Evolutionary conservation across 2,888 invertebrate species (phyloP).

Genomic region (Ryuthela nishihirai): DNA sequence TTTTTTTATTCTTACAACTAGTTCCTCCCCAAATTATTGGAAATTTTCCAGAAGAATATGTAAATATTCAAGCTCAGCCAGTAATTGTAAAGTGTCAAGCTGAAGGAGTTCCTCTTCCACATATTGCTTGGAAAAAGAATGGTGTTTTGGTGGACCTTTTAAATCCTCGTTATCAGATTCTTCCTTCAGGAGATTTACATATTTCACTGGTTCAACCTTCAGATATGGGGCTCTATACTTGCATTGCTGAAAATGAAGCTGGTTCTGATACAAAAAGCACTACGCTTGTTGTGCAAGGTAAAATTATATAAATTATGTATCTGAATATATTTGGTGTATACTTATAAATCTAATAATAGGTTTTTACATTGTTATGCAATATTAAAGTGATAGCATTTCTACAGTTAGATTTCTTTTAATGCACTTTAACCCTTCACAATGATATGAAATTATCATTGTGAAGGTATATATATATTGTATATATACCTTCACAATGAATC

Average conservation of each 20-base stretch:
- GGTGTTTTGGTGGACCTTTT: constrained; percentile 14
- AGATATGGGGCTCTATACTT: constrained; percentile 41
- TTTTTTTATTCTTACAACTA: constrained; percentile 1
- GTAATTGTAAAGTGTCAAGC: constrained; percentile 55
- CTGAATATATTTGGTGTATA: too few relatives aligned
- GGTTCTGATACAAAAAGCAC: constrained; percentile 45
- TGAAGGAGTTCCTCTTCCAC: constrained; percentile 44
- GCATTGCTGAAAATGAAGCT: constrained; percentile 42
- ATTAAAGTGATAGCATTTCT: too few relatives aligned
- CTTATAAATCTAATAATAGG: too few relatives aligned
- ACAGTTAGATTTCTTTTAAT: too few relatives aligned
- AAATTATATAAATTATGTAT: constrained; percentile 11
- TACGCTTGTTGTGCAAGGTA: constrained; percentile 47
- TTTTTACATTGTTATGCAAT: too few relatives aligned
- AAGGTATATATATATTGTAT: too few relatives aligned
- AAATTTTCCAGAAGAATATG: constrained; percentile 10
- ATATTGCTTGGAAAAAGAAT: constrained; percentile 31
- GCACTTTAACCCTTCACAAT: too few relatives aligned
- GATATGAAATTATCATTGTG: too few relatives aligned
- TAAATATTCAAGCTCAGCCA: constrained; percentile 47
- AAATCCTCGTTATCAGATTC: constrained; percentile 24
- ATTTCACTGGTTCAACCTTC: constrained; percentile 40
- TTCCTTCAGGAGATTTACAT: constrained; percentile 21
- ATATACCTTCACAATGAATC: too few relatives aligned
- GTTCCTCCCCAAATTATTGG: constrained; percentile 15